These are phyloP conservation scores for Pseudobourletiella spinata DNA, from an alignment of 1,140 invertebrate genomes.

Conservation along the genomic window DNA sequence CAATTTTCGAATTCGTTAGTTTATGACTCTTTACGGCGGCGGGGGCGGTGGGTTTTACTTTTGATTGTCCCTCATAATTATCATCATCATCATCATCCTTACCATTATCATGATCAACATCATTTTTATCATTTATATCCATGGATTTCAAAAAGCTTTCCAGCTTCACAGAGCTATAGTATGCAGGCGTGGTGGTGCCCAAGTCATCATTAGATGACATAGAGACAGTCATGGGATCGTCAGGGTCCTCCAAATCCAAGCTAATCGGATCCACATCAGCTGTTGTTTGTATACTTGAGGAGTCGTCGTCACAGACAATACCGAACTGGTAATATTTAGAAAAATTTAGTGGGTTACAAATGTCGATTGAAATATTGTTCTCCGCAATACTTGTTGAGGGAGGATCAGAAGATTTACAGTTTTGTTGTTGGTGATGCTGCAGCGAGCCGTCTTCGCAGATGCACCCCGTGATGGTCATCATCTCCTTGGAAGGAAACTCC, in stretches of 20 bases:
- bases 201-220: too few species aligned
- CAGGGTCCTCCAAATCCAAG: not conserved
- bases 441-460: not conserved
- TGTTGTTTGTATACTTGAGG: constrained; percentile 8
- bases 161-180: too few species aligned
- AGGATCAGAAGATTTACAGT: not conserved
- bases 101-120: too few species aligned
- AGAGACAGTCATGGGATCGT: too few species aligned
- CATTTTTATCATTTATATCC: too few species aligned
- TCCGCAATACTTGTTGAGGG: not conserved
- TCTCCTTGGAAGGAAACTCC: too few species aligned
- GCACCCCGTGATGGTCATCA: not conserved
- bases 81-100: too few species aligned
- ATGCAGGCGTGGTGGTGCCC: not conserved
- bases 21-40: too few species aligned
- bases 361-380: constrained; percentile 7
- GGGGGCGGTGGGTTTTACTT: too few species aligned
- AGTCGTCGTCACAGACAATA: constrained; percentile 25
- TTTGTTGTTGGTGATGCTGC: not conserved
- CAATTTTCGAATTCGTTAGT: too few species aligned
- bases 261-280: constrained; percentile 8
- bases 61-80: too few species aligned
- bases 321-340: constrained; percentile 35
- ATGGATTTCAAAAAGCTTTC: too few species aligned
- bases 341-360: constrained; percentile 32